These are phyloP conservation scores for Corydoras sp. DNA, from an alignment of 2,113 vertebrate species.

Conservation along the genomic window DNA sequence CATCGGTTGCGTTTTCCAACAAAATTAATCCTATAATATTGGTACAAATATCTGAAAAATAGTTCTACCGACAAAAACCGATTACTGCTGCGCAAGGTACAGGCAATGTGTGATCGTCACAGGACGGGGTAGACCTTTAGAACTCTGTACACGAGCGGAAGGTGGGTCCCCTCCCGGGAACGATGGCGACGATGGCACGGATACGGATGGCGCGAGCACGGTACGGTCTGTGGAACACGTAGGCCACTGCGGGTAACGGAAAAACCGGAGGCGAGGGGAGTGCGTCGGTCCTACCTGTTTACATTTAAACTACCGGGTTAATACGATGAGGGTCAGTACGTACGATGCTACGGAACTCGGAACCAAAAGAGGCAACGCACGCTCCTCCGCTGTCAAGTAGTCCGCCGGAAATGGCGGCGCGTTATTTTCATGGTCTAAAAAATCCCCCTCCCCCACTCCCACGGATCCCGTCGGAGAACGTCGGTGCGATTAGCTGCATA, in stretches of 20 bases:
- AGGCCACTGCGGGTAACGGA: slow-evolving; percentile 12
- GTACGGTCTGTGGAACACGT: too few species aligned
- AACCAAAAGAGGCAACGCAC: too few species aligned
- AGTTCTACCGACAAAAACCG: slow-evolving; percentile 36
- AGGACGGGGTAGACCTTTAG: slow-evolving; percentile 37
- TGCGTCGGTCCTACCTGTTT: slow-evolving; percentile 20
- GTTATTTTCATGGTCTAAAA: too few species aligned
- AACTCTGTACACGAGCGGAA: slow-evolving; percentile 21
- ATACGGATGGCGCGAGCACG: slow-evolving; percentile 15
- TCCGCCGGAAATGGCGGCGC: too few species aligned
- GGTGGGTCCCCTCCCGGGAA: not conserved
- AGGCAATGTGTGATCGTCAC: slow-evolving; percentile 29
- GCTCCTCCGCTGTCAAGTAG: too few species aligned
- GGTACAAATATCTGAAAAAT: slow-evolving; percentile 46
- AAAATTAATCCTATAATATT: slow-evolving; percentile 49
- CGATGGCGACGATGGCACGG: slow-evolving; percentile 35
- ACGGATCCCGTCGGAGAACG: too few species aligned
- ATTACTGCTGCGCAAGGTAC: slow-evolving; percentile 30
- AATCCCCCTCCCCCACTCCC: too few species aligned
- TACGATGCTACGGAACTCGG: slow-evolving; percentile 6
- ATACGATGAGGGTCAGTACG: slow-evolving; percentile 5
- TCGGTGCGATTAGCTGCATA: slow-evolving; percentile 81
- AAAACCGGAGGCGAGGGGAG: slow-evolving; percentile 15
- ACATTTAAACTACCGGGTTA: slow-evolving; percentile 19
- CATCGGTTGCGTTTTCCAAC: slow-evolving; percentile 44